Conservation (phyloP, 2,113 vertebrate species). For the Castor canadensis region DNA sequence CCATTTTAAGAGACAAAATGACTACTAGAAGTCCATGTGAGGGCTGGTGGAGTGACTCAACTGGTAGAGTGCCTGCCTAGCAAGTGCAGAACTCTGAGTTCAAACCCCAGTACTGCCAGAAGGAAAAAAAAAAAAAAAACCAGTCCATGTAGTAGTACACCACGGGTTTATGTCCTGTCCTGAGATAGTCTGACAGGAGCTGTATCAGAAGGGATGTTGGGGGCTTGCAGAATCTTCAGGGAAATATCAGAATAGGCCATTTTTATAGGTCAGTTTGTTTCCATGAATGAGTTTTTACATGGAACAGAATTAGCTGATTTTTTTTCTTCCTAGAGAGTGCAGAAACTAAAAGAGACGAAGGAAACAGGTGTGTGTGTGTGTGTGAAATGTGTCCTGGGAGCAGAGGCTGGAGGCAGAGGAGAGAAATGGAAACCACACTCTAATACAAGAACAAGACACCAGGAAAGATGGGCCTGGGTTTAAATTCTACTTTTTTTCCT, state of each 20-base stretch:
- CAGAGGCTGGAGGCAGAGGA: not conserved
- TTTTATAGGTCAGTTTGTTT: constrained; percentile 17
- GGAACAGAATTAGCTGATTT: not conserved
- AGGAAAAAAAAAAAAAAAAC: not conserved
- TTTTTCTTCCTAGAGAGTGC: not conserved
- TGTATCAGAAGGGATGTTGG: not conserved
- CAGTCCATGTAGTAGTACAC: not conserved
- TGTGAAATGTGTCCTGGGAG: not conserved
- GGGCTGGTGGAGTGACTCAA: rapidly evolving
- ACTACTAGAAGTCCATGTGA: too few relatives aligned
- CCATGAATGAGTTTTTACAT: constrained; percentile 6
- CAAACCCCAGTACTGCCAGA: too few relatives aligned
- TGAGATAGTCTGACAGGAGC: not conserved
- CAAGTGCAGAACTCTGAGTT: too few relatives aligned
- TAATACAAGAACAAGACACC: not conserved
- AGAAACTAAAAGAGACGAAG: not conserved
- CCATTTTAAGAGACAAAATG: too few relatives aligned
- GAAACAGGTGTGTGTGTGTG: not conserved
- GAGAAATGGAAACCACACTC: not conserved
- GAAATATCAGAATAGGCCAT: not conserved
- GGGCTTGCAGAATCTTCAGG: not conserved
- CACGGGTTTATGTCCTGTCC: not conserved
- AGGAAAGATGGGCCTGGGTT: not conserved
- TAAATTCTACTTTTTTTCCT: not conserved
- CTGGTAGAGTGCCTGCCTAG: too few relatives aligned